Conservation (phyloP, 2,113 vertebrate genomes). For the cattle (Bos taurus) region DNA sequence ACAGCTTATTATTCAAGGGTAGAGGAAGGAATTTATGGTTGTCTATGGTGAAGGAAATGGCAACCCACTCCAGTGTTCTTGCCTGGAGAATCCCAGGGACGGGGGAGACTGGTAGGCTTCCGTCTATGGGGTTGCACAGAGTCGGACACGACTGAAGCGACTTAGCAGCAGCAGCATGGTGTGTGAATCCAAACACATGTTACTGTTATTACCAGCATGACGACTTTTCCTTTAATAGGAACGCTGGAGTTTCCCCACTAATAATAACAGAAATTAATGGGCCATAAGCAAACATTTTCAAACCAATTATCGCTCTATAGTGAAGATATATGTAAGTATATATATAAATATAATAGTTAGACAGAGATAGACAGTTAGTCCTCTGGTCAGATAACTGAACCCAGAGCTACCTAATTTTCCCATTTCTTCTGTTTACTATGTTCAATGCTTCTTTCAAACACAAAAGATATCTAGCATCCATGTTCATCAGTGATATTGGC, state of each 20-base stretch:
- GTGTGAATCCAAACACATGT: conserved; percentile 15
- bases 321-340: background rate
- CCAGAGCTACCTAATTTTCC: background rate
- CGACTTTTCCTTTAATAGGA: conserved; percentile 33
- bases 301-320: background rate
- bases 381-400: background rate
- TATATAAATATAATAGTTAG: background rate
- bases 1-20: background rate
- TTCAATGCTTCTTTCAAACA: background rate
- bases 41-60: background rate
- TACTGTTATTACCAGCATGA: background rate
- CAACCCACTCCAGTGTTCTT: too few species aligned
- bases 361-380: background rate
- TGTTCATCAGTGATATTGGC: too few species aligned
- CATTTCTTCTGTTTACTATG: background rate
- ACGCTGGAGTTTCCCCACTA: background rate
- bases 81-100: too few species aligned
- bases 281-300: conserved; percentile 26
- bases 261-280: conserved; percentile 40
- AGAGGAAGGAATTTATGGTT: conserved; percentile 2
- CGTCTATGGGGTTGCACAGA: too few species aligned
- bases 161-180: background rate
- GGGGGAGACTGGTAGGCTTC: too few species aligned
- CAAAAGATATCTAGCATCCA: background rate
- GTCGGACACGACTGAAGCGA: too few species aligned